Evolutionary conservation across 2,113 vertebrate species (phyloP), one percentile per base, ranked within the genome.

Genomic region (Gymnorhina tibicen): DNA sequence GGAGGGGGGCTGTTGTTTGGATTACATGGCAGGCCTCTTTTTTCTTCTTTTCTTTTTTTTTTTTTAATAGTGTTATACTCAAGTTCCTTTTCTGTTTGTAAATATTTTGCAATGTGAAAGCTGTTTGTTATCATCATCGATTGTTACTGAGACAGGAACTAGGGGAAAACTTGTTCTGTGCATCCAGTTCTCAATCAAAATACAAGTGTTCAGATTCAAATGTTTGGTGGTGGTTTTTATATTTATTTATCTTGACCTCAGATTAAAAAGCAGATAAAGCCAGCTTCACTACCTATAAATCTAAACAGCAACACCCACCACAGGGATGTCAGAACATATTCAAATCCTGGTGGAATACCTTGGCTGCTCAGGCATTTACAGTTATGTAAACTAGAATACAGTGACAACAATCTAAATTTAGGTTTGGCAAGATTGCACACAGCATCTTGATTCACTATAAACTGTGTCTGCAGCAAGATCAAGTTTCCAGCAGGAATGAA

Each of bases 1-100:
- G 1, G 2, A 0, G 2, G 0, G 1, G 0, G 2, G 1, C 2
- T 47, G 33, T 70, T 35, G 5, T 42, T 75, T 39, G 11, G 11
- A 33, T 63, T 58, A 62, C 11, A 52, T 33, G 8, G 20, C 3
- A 55, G 23, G 13, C 6, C 5, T 26, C 56, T 55, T n/a, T 39
- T 60, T n/a, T 11, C 4, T 5, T 6, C 1, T 9, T 42, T 23
- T 17, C 5, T 6, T 4, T 32, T 24, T 7, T 52, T n/a, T 55
- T 33, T 19, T 37, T 17, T 8, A 13, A 21, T 15, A 10, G 2
- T 27, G 9, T 47, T 33, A 55, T 69, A 70, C 20, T 49, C 16
- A 23, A 47, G 10, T n/a, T 72, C 6, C 4, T 47, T 47, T 62
- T 67, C 50, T 52, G 3, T 60, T 69, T 55, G 24, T 16, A 83